Percentiles rank a stretch among this genome's conserved stretches.
These are phyloP conservation scores for Rhabdomys dilectus DNA, from an alignment of 2,113 vertebrate species.

Conservation along the genomic window DNA sequence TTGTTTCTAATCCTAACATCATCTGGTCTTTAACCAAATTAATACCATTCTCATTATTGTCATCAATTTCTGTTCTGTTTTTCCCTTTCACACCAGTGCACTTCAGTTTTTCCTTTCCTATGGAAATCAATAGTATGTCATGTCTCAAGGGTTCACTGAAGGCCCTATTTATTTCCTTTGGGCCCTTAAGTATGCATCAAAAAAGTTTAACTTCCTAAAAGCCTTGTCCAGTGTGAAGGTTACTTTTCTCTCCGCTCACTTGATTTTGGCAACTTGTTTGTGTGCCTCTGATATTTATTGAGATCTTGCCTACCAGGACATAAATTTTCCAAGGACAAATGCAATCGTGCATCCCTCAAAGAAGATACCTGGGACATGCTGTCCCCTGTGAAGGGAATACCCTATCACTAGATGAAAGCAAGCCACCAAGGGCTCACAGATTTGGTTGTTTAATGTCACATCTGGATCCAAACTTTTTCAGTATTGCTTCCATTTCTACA, in stretches of 20 bases:
- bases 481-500: background rate
- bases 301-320: background rate
- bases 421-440: background rate
- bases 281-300: background rate
- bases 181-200: background rate
- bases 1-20: background rate
- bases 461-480: background rate
- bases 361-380: background rate
- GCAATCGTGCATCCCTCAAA: background rate
- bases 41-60: background rate
- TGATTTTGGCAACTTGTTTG: background rate
- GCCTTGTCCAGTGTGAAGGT: background rate
- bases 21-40: background rate
- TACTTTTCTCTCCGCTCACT: constrained; percentile 7
- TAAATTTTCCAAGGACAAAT: background rate
- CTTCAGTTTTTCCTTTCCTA: background rate
- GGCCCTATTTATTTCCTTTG: background rate
- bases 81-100: background rate
- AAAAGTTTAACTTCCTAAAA: constrained; percentile 10
- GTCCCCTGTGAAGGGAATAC: background rate
- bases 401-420: background rate
- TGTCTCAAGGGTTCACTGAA: background rate
- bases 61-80: background rate
- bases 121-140: constrained; percentile 21
- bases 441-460: background rate